Evolutionary conservation across 1,140 invertebrate species (phyloP), one percentile per base, ranked within the genome.

Genomic region (Atta cephalotes): DNA sequence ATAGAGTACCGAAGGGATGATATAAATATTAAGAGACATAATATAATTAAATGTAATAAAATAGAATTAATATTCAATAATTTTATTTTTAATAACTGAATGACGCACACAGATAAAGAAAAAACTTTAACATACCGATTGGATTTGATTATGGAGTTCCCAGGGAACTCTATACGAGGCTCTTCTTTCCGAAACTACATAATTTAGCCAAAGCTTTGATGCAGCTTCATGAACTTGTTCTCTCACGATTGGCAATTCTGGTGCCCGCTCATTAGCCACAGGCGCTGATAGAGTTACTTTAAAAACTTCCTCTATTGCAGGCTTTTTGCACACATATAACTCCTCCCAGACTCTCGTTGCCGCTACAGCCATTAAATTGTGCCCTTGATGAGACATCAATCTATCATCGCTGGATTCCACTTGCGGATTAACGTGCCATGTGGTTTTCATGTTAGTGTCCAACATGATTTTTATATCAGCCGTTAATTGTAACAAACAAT

Each of bases 291-390:
- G 95, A 39, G 97, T 97, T 14, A 98, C 97, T 95, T 99, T 99
- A 92, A 99, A 99, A 63, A 99, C 97, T 93, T 98, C 98, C 92
- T 98, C 98, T 77, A 98, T 98, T 3, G 99, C 98, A 0, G 98
- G 98, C 95, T 99, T 99, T 93, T 99, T 99, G 91, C 97, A 98
- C 2, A 98, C 97, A 93, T 99, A 99, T 9, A 99, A 95, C 94
- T 99, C 99, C 92, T 99, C 98, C 99, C 99, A 99, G 0, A 99
- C 98, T 88, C 98, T 96, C 56, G 97, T 97, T 0, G 99, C 98
- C 18, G 98, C 98, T 16, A 97, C 97, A 3, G 97, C 97, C 95
- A 99, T 98, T 53, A 99, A 95, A 94, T 98, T 98, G 77, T 98
- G 97, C 87, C 97, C 97, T 95, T 98, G 97, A 90, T 98, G 96